Evolutionary conservation across 1,140 invertebrate genomes (phyloP).

Genomic region (Brachionus calyciflorus): DNA sequence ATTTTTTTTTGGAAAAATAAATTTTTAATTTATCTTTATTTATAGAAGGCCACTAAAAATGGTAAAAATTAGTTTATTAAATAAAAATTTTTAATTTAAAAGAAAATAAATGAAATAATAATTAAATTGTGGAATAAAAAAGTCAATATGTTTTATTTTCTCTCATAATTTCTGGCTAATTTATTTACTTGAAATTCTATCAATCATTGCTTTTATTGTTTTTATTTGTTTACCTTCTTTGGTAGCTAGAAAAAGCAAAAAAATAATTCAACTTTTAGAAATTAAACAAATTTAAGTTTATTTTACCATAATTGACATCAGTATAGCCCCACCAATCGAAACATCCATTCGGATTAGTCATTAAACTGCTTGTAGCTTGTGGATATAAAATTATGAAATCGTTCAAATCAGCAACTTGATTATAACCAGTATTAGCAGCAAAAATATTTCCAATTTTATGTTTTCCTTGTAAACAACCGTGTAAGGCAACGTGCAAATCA

Average conservation of each 20-base stretch:
- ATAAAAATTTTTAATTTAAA: too few relatives aligned
- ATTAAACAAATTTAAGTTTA: not conserved
- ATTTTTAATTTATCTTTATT: too few relatives aligned
- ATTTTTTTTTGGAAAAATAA: too few relatives aligned
- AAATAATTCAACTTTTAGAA: not conserved
- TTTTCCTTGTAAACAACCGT: slow-evolving; percentile 59
- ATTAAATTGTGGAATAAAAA: too few relatives aligned
- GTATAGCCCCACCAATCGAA: slow-evolving; percentile 62
- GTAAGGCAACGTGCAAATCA: slow-evolving; percentile 59
- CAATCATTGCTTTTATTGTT: slow-evolving; percentile 8
- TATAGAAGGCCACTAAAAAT: too few relatives aligned
- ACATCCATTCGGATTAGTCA: slow-evolving; percentile 56
- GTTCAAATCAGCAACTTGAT: slow-evolving; percentile 61
- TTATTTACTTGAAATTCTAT: not conserved
- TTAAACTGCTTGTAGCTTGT: slow-evolving; percentile 52
- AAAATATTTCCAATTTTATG: slow-evolving; percentile 55
- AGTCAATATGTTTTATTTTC: too few relatives aligned
- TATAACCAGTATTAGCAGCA: slow-evolving; percentile 57
- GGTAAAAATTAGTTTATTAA: too few relatives aligned
- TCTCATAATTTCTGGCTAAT: too few relatives aligned
- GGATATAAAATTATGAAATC: slow-evolving; percentile 61
- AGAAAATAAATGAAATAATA: too few relatives aligned
- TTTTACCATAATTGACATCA: slow-evolving; percentile 51
- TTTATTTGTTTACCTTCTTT: not conserved
- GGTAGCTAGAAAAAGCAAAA: not conserved